Percentiles rank a stretch among this genome's conserved stretches.
These are phyloP conservation scores for Chrysaora quinquecirrha DNA, from an alignment of 30 jellyfish, hydroid and myxozoan species.

Conservation along the genomic window DNA sequence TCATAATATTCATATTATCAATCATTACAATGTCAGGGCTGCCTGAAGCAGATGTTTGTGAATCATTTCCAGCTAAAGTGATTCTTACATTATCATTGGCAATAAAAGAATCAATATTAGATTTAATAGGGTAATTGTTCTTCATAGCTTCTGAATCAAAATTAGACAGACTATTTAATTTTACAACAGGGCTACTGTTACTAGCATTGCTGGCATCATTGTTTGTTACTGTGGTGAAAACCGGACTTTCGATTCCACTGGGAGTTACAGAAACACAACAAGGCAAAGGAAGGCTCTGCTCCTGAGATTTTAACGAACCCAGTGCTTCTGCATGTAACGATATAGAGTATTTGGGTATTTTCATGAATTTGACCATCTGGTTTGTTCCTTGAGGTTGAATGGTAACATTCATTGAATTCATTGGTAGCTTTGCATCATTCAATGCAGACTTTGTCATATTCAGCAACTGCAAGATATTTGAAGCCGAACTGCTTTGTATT, in stretches of 20 bases:
- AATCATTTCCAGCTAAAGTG: neutral
- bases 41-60: neutral
- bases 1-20: neutral
- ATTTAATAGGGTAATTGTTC: neutral
- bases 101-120: neutral
- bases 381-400: slow-evolving; percentile 24
- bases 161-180: neutral
- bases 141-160: neutral
- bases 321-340: too few relatives aligned
- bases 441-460: slow-evolving; percentile 55
- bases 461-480: slow-evolving; percentile 50
- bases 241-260: neutral
- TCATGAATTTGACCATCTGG: slow-evolving; percentile 22
- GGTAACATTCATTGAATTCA: slow-evolving; percentile 21
- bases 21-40: too few relatives aligned
- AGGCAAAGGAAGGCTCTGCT: neutral
- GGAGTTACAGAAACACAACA: neutral
- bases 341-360: too few relatives aligned
- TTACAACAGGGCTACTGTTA: neutral
- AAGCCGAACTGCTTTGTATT: slow-evolving; percentile 12
- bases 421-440: slow-evolving; percentile 36
- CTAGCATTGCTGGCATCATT: neutral
- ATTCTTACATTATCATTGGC: neutral
- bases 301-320: neutral
- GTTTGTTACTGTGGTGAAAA: neutral